Percentiles rank a stretch among this genome's conserved stretches.
phyloP scores from a whole-genome alignment of 1,140 invertebrate species.

The Diachasmimorpha longicaudata region DNA sequence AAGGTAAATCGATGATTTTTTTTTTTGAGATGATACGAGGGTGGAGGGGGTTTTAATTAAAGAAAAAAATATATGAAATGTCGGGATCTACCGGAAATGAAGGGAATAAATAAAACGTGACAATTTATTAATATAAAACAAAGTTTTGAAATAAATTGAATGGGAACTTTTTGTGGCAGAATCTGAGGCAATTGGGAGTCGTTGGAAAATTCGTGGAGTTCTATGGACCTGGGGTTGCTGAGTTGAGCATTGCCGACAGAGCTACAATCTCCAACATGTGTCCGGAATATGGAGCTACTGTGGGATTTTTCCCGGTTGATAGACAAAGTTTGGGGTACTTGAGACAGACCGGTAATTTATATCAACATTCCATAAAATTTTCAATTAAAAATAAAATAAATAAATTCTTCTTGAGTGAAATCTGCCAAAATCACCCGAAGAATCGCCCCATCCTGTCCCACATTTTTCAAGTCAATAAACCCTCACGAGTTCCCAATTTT shows the following conservation, averaged over 20 bases:
- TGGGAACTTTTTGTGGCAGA: slow-evolving; percentile 66
- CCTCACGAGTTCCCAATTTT: no score
- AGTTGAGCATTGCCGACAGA: slow-evolving; percentile 92
- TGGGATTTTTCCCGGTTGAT: slow-evolving; percentile 96
- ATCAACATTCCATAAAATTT: slow-evolving; percentile 33
- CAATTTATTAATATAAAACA: no score
- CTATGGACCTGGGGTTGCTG: slow-evolving; percentile 89
- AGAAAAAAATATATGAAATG: neutral
- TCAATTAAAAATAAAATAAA: no score
- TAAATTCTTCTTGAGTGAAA: no score
- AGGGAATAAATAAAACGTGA: no score
- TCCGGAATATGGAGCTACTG: slow-evolving; percentile 96
- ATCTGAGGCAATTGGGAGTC: slow-evolving; percentile 91
- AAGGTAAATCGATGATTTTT: slow-evolving; percentile 70
- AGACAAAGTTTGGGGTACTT: slow-evolving; percentile 84
- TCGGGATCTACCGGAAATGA: no score
- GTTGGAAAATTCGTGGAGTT: slow-evolving; percentile 99
- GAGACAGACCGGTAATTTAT: slow-evolving; percentile 79
- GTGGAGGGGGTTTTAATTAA: neutral
- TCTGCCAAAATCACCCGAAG: no score
- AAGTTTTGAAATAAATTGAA: no score
- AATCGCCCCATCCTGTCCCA: no score
- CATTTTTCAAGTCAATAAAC: no score
- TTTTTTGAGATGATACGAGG: no score
- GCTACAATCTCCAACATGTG: slow-evolving; percentile 97